Base-by-base conservation (phyloP, 2,888 invertebrate genomes). In the Ceratothoa steindachneri region DNA sequence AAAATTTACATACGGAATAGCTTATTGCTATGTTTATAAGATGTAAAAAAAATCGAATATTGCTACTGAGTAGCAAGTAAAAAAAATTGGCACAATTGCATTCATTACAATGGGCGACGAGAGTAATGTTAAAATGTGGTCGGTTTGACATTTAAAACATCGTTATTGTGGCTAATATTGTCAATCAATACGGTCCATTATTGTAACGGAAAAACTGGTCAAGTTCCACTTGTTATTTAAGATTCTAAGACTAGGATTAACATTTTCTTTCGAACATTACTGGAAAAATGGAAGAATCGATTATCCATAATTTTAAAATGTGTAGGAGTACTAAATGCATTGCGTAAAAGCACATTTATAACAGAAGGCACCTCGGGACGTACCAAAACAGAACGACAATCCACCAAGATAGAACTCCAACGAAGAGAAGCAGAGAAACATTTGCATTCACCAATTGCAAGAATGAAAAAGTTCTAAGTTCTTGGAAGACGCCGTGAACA, bases 301-400 rank as follows among this genome's bases (percentile, higher is more conserved):
- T 41, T 41, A 41, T 15, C 41, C 41, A 41, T 41, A 41, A 41
- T 15, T 5, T 41, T 60, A 60, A 60, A 60, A 22, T 24, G 12
- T 51, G 52, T 60, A 22, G 12, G 2, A 24, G 27, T 60, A 22
- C 60, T 60, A 60, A 60, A 60, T 60, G 60, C 27, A 60, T 60
- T 24, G 27, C 60, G 12, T 60, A 60, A 60, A 60, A 60, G 60
- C 60, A 60, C 60, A 60, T 60, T 12, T 24, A 60, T 24, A 24
- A 60, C 60, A 41, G 60, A 60, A 60, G 60, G 60, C 60, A 60
- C 60, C 60, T 60, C 24, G 24, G 60, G 60, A 60, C 24, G 60
- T 60, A 60, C 60, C 60, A 60, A 24, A 60, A 60, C 60, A 60
- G n/a, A 60, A 60, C 24, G 60, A 60, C 19, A 60, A 60, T 60